phyloP scores from a whole-genome alignment of 2,113 vertebrate species.

The Toxotes chatareus region DNA sequence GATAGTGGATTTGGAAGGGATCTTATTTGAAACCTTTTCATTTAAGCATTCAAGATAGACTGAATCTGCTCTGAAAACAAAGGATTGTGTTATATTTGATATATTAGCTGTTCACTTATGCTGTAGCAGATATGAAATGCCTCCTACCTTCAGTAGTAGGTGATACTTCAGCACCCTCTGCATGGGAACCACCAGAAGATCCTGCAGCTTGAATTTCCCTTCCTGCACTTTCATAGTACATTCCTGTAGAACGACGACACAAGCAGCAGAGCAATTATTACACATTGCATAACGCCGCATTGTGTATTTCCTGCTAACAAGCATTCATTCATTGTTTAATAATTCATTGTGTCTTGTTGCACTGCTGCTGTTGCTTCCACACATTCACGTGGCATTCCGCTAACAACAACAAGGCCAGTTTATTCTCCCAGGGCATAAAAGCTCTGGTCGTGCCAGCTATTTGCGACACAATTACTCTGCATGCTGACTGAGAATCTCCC shows the following conservation, averaged over 20 bases:
- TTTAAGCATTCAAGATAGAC: neutral
- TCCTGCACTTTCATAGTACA: slow-evolving; percentile 97
- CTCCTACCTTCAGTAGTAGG: slow-evolving; percentile 92
- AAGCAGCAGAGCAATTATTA: slow-evolving; percentile 18
- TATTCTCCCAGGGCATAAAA: slow-evolving; percentile 46
- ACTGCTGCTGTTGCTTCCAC: slow-evolving; percentile 30
- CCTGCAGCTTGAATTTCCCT: slow-evolving; percentile 96
- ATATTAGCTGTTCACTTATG: neutral
- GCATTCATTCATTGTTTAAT: slow-evolving; percentile 46
- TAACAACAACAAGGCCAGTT: slow-evolving; percentile 44
- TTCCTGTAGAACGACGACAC: slow-evolving; percentile 83
- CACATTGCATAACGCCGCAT: slow-evolving; percentile 32
- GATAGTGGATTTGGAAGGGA: neutral
- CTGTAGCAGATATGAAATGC: neutral
- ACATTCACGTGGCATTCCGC: slow-evolving; percentile 29
- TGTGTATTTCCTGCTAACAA: slow-evolving; percentile 40
- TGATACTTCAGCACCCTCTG: slow-evolving; percentile 98
- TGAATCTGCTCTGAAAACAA: neutral
- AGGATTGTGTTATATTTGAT: neutral
- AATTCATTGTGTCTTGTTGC: slow-evolving; percentile 36
- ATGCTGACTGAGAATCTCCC: slow-evolving; percentile 56
- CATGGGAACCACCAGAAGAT: slow-evolving; percentile 97
- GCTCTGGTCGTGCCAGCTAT: slow-evolving; percentile 16
- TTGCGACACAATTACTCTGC: slow-evolving; percentile 42
- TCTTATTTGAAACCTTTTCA: neutral